Percentiles rank a stretch among this genome's conserved stretches.
Evolutionary conservation across 2,797 vertebrate species (phyloP).

Genomic region (Adelosebastes latens): DNA sequence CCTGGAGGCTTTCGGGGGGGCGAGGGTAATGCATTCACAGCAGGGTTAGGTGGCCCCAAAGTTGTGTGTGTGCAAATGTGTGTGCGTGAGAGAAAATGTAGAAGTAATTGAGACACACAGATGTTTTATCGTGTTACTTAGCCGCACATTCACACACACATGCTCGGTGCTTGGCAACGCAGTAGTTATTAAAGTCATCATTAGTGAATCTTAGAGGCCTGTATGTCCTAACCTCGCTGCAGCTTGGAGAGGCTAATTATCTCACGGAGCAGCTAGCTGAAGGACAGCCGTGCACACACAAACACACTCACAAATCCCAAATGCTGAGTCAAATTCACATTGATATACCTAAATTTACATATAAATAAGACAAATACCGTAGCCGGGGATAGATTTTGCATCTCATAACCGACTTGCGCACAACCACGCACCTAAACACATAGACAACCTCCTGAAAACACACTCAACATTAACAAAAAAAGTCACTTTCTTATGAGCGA

Average conservation of each 20-base stretch:
- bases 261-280: slow-evolving; percentile 22
- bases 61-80: slow-evolving; percentile 1
- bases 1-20: not conserved
- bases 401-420: slow-evolving; percentile 4
- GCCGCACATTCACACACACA: not conserved
- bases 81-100: not conserved
- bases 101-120: slow-evolving; percentile 14
- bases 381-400: slow-evolving; percentile 37
- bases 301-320: slow-evolving; percentile 11
- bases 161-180: not conserved
- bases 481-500: slow-evolving; percentile 11
- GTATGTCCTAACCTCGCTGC: slow-evolving; percentile 43
- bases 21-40: not conserved
- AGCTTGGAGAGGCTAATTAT: slow-evolving; percentile 64
- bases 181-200: slow-evolving; percentile 57
- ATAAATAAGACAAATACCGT: slow-evolving; percentile 60
- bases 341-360: slow-evolving; percentile 58
- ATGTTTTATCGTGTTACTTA: not conserved
- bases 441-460: not conserved
- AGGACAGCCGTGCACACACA: slow-evolving; percentile 25
- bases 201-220: slow-evolving; percentile 49
- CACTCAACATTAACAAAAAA: slow-evolving; percentile 8
- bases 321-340: slow-evolving; percentile 46
- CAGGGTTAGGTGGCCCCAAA: not conserved
- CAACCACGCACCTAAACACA: not conserved